A percentile compares a stretch with the other conserved stretches of the same genome.
phyloP scores from a whole-genome alignment of 2,113 vertebrate genomes.

The Eubucco bourcierii region DNA sequence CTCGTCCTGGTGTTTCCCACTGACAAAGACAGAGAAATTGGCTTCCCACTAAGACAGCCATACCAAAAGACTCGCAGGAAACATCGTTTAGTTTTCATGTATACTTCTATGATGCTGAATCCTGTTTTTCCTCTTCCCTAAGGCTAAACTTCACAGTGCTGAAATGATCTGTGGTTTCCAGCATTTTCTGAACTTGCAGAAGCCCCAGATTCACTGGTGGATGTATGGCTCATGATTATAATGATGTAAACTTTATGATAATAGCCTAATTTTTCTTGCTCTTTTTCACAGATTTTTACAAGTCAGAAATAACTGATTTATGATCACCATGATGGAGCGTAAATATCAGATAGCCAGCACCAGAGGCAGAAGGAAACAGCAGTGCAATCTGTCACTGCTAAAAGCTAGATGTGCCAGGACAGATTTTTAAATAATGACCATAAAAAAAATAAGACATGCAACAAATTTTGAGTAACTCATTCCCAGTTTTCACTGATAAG shows the following conservation, averaged over 20 bases:
- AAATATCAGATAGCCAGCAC: not conserved
- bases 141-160: not conserved
- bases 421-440: not conserved
- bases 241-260: not conserved
- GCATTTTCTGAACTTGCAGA: not conserved
- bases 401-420: not conserved
- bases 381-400: not conserved
- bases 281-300: not conserved
- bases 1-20: conserved; percentile 1
- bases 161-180: not conserved
- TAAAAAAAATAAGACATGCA: not conserved
- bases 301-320: not conserved
- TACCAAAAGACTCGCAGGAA: not conserved
- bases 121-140: not conserved
- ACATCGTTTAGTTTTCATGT: not conserved
- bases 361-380: not conserved
- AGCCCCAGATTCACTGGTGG: not conserved
- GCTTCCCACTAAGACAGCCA: not conserved
- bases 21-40: not conserved
- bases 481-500: not conserved
- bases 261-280: not conserved
- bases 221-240: not conserved
- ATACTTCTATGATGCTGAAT: not conserved
- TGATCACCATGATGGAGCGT: not conserved
- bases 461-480: not conserved